phyloP scores from a whole-genome alignment of 2,113 vertebrate genomes.

The Halichoerus grypus region DNA sequence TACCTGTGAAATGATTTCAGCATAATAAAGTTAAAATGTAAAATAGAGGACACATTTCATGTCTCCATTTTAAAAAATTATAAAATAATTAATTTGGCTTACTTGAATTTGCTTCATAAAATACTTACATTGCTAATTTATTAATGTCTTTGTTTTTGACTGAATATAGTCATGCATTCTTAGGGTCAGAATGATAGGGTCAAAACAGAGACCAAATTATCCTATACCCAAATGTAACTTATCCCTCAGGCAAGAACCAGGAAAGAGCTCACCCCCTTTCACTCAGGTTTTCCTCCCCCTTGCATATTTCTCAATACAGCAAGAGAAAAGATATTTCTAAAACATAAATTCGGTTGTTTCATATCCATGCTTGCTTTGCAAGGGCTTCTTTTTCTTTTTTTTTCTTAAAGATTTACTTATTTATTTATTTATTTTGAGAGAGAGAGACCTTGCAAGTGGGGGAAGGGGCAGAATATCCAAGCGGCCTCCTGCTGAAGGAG shows the following conservation, averaged over 20 bases:
- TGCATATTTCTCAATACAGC: neutral
- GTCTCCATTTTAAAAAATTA: neutral
- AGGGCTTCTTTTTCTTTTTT: neutral
- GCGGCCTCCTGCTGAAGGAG: no score
- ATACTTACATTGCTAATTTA: neutral
- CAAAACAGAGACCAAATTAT: neutral
- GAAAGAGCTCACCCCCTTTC: neutral
- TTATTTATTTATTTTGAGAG: no score
- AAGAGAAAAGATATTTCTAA: neutral
- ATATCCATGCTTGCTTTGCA: neutral
- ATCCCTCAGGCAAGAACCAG: neutral
- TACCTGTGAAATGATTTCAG: neutral
- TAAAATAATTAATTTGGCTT: neutral
- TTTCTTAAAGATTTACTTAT: no score
- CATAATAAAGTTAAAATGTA: neutral
- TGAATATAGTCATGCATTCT: neutral
- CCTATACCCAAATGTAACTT: neutral
- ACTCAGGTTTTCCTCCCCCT: neutral
- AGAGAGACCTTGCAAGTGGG: no score
- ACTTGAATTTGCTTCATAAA: neutral
- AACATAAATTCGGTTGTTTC: neutral
- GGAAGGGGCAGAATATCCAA: no score
- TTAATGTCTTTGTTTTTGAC: neutral
- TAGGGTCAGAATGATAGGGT: neutral
- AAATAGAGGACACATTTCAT: neutral